Base-by-base conservation (phyloP, 2,888 invertebrate species). In the Nomada ferruginata region DNA sequence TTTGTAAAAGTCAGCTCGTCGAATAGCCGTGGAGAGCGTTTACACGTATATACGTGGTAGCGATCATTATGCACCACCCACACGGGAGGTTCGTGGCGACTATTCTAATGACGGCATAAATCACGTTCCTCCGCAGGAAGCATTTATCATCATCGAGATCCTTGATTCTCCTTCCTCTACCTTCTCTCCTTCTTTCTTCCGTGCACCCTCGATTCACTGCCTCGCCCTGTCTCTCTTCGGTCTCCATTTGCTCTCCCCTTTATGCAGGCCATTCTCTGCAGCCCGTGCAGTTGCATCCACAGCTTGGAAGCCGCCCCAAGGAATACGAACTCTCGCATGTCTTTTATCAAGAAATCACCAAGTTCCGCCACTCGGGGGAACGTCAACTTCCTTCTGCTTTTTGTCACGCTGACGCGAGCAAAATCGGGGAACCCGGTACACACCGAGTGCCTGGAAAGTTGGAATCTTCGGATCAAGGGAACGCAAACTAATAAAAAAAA, bases 71-170 rank as follows among this genome's bases (percentile, higher is more conserved):
- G 86, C 83, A 83, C 87, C 91, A 88, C 91, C 90, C 88, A 91
- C 91, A 74, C 73, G 76, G 84, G 77, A 84, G 86, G 85, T 89
- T 84, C 84, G 80, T 50, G 81, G 84, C 87, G 87, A 87, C 86
- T 86, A 90, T 89, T 91, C 90, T 89, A 92, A 92, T 90, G 90
- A 90, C 85, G 85, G 85, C 86, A 91, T 91, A 91, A 92, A 91
- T 92, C 90, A 92, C 87, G 82, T 74, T 85, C 59, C 84, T 60
- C 76, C 78, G 78, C 87, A 88, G 87, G 90, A 90, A 89, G 88
- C 89, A 89, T 90, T 91, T 89, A 91, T 92, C 91, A 90, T 91
- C 87, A 91, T 91, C 89, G 89, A 85, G 85, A 89, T 89, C 84
- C 85, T 80, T 73, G 55, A 81, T 68, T 66, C 82, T 66, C 78